Evolutionary conservation across 2,888 invertebrate species (phyloP), one percentile per base, ranked within the genome.

Genomic region (Agrochola circellaris): DNA sequence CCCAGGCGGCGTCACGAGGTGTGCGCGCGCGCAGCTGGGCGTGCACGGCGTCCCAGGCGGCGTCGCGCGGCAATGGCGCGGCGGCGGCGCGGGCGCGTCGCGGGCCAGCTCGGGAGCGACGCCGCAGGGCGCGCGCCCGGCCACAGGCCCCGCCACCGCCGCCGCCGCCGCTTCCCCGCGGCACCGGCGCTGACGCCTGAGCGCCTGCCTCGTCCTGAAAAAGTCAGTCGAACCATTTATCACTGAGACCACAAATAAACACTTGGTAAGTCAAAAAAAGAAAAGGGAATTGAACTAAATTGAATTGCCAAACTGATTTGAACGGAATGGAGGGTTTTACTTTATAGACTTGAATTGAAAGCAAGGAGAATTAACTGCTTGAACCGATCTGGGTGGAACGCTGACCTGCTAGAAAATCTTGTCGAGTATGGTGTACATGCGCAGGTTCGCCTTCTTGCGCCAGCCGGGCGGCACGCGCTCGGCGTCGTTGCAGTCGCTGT

Each of bases 351-450:
- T 0, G 38, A 38, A 2, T 38, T 38, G 38, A 38, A 38, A 38
- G 38, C 38, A 6, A 38, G 38, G 38, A 38, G 38, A 38, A 38
- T 38, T 6, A 38, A 38, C 38, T 7, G 38, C 38, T 38, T 38
- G 38, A 38, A 38, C 45, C 7, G 5, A 26, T 65, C 26, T 38
- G 26, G 26, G 17, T 38, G 38, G 45, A 34, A 17, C n/a, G 8
- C 76, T n/a, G 30, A 95, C 96, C 96, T 96, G 96, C 95, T 96
- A 96, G 96, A 96, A 96, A 95, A 96, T 96, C 88, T 96, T 96
- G 93, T 96, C 96, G 75, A 96, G 94, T 75, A 96, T 96, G 73
- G 96, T 96, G 93, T 96, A 96, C 96, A 96, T 96, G 90, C 95
- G 93, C 82, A 96, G 93, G 91, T 96, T 96, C 88, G 96, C 96